phyloP scores from a whole-genome alignment of 2,888 invertebrate species.

The Cataglyphis albicans region DNA sequence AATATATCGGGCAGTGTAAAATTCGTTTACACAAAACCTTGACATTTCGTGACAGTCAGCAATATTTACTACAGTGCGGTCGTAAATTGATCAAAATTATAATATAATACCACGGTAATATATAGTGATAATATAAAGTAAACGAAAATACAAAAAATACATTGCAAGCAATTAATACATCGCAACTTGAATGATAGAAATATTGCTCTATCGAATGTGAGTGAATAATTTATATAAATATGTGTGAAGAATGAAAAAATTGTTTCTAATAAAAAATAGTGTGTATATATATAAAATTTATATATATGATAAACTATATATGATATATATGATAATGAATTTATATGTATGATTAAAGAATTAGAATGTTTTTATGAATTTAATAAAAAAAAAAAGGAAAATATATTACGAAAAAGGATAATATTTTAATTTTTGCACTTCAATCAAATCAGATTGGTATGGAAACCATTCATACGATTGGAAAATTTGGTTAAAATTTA shows the following conservation, averaged over 20 bases:
- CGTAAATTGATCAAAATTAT: slow-evolving; percentile 18
- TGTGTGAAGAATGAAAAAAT: background rate
- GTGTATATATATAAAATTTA: background rate
- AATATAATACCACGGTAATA: background rate
- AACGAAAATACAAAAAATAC: slow-evolving; percentile 28
- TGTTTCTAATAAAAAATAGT: background rate
- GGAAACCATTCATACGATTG: background rate
- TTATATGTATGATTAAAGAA: background rate
- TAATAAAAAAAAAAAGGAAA: background rate
- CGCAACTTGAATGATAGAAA: background rate
- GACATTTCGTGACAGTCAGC: slow-evolving; percentile 15
- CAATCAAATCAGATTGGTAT: background rate
- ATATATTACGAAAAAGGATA: background rate
- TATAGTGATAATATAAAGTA: background rate
- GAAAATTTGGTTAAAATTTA: no score
- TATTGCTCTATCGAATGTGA: background rate
- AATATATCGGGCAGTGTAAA: background rate
- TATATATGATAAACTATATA: no score
- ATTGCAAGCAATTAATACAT: slow-evolving; percentile 17
- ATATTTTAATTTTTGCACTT: background rate
- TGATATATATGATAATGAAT: no score
- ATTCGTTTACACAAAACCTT: slow-evolving; percentile 13
- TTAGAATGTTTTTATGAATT: background rate
- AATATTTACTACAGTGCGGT: background rate
- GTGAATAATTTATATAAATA: slow-evolving; percentile 9